Percentiles rank a stretch among this genome's conserved stretches.
These are phyloP conservation scores for Spilogale gracilis DNA, from an alignment of 2,113 vertebrate species.

Conservation along the genomic window DNA sequence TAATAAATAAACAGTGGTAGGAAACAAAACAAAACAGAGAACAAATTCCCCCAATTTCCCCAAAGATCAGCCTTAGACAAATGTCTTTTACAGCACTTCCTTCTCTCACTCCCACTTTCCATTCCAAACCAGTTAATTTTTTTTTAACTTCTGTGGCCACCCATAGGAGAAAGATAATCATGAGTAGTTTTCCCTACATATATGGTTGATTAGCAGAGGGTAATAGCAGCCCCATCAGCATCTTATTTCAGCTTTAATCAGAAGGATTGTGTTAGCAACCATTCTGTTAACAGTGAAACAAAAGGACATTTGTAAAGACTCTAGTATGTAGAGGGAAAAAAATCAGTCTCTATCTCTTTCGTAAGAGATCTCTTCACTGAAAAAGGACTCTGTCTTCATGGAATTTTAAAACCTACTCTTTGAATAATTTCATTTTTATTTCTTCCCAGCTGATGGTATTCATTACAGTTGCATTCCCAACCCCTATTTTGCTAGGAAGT, in stretches of 20 bases:
- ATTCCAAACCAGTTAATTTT: background rate
- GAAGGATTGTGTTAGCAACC: slow-evolving; percentile 52
- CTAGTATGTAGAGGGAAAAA: background rate
- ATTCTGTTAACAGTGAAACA: slow-evolving; percentile 52
- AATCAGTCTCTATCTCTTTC: background rate
- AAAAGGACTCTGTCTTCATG: background rate
- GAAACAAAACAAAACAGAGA: slow-evolving; percentile 29
- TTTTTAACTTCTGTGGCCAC: slow-evolving; percentile 43
- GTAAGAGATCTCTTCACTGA: background rate
- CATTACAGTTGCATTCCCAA: slow-evolving; percentile 24
- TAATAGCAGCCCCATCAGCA: background rate
- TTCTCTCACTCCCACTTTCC: slow-evolving; percentile 32
- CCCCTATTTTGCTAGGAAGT: background rate
- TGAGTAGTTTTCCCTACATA: background rate
- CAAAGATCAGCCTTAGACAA: slow-evolving; percentile 12
- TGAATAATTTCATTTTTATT: background rate
- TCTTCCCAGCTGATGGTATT: background rate
- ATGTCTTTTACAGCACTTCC: slow-evolving; percentile 17
- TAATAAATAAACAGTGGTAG: background rate
- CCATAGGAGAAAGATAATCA: slow-evolving; percentile 37
- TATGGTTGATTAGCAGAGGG: background rate
- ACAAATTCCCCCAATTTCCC: background rate
- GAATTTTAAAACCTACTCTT: background rate
- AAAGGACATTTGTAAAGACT: slow-evolving; percentile 20
- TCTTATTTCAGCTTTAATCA: slow-evolving; percentile 29